phyloP scores from a whole-genome alignment of 2,888 invertebrate species.

The Archips crataeganus region DNA sequence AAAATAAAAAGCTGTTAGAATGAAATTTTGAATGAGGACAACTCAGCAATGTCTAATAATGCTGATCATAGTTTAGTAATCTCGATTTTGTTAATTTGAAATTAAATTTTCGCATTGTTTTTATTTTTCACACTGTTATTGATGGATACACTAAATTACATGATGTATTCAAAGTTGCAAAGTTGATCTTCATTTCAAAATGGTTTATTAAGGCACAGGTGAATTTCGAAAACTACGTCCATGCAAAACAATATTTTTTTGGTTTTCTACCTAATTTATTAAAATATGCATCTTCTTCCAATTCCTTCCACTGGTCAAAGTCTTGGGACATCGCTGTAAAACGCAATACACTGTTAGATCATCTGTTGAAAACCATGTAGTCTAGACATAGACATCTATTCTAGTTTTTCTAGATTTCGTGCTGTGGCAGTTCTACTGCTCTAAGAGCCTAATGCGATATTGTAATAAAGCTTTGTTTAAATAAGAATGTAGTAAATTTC shows the following conservation, averaged over 20 bases:
- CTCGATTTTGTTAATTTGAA: not conserved
- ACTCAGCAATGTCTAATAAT: not conserved
- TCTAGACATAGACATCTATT: not conserved
- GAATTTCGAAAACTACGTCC: not conserved
- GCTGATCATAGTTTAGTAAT: not conserved
- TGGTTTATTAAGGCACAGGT: not conserved
- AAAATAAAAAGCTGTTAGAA: not conserved
- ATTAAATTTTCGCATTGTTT: not conserved
- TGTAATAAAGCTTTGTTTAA: not conserved
- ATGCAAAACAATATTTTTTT: not conserved
- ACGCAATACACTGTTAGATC: not conserved
- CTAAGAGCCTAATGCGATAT: conserved; percentile 7
- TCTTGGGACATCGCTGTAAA: conserved; percentile 9
- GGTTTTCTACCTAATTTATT: conserved; percentile 7
- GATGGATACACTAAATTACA: not conserved
- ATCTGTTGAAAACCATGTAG: not conserved
- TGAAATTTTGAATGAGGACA: not conserved
- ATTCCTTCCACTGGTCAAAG: conserved; percentile 7
- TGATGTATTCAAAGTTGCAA: not conserved
- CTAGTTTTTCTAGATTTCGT: conserved; percentile 1
- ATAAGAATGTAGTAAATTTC: not conserved
- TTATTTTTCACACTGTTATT: not conserved
- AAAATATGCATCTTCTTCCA: conserved; percentile 5
- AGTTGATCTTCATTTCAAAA: not conserved
- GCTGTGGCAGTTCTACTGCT: not conserved